These are phyloP conservation scores for Apostichopus japonicus DNA, from an alignment of 35 echinoderm and acorn worm genomes.

Conservation along the genomic window DNA sequence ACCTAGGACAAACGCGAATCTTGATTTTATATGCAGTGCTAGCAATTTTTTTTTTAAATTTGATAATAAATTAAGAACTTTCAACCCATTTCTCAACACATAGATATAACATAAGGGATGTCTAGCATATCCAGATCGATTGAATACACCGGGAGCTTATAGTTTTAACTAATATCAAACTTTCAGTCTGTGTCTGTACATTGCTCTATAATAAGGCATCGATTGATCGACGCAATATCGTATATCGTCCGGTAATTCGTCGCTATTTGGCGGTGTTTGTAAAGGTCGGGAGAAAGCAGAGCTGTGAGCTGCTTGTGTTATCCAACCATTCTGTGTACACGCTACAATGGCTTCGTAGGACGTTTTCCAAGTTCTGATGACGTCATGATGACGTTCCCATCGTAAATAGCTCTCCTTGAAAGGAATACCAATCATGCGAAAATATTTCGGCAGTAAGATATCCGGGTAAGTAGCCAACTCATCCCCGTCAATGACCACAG, in stretches of 20 bases:
- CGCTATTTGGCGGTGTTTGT: neutral
- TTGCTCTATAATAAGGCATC: conserved; percentile 53
- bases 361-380: conserved; percentile 55
- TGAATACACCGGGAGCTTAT: too few species aligned
- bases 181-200: conserved; percentile 13
- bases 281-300: neutral
- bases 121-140: too few species aligned
- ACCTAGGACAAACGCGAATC: too few species aligned
- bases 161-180: too few species aligned
- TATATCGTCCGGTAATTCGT: conserved; percentile 26
- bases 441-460: conserved; percentile 36
- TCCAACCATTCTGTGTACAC: conserved; percentile 55
- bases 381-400: conserved; percentile 23
- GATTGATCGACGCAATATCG: conserved; percentile 48
- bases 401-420: conserved; percentile 18
- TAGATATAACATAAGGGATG: too few species aligned
- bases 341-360: conserved; percentile 57
- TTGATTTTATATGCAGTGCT: too few species aligned
- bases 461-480: conserved; percentile 48
- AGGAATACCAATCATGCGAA: conserved; percentile 37
- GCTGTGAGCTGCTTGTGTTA: conserved; percentile 47
- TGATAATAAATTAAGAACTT: too few species aligned
- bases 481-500: conserved; percentile 53
- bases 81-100: too few species aligned
- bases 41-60: too few species aligned